phyloP scores from a whole-genome alignment of 2,797 vertebrate species.

The Perodicticus potto region DNA sequence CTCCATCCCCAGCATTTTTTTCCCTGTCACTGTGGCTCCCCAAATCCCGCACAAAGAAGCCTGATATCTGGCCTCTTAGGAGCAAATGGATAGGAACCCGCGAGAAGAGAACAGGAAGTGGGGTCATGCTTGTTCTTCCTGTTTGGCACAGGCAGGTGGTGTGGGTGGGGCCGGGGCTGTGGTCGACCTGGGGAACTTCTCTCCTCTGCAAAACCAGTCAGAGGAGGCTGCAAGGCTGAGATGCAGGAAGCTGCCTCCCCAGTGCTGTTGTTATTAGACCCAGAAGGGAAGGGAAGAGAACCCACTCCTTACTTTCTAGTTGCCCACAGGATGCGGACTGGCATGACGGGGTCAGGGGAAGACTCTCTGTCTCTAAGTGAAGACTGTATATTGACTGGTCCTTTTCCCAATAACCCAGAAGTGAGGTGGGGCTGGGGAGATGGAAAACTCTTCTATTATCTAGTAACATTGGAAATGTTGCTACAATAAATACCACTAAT shows the following conservation, averaged over 20 bases:
- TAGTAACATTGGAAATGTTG: not conserved
- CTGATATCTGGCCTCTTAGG: not conserved
- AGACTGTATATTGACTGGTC: not conserved
- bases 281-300: not conserved
- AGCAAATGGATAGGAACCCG: not conserved
- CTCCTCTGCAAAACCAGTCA: not conserved
- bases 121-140: not conserved
- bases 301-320: not conserved
- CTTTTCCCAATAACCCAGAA: not conserved
- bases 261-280: not conserved
- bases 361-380: not conserved
- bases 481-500: not conserved
- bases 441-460: not conserved
- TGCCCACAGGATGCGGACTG: not conserved
- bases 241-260: not conserved
- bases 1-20: not conserved
- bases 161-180: not conserved
- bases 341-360: not conserved
- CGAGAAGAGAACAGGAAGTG: not conserved
- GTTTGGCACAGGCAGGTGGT: not conserved
- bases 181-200: not conserved
- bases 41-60: not conserved
- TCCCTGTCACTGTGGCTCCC: not conserved
- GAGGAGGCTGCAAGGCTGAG: not conserved
- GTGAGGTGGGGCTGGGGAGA: not conserved